phyloP scores from a whole-genome alignment of 2,888 invertebrate species.

The Endotricha flammealis region DNA sequence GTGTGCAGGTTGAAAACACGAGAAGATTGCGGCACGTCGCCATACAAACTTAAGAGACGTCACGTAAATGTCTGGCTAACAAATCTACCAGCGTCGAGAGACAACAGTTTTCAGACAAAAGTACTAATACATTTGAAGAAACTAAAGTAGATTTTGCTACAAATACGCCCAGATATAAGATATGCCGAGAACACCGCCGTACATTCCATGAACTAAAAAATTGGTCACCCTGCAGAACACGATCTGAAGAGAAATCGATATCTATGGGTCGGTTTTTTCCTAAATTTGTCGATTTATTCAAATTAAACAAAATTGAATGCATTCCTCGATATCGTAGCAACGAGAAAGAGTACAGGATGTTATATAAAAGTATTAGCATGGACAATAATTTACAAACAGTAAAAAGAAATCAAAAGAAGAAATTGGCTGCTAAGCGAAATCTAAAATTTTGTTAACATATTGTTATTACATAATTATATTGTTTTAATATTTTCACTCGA shows the following conservation, averaged over 20 bases:
- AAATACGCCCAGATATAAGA: slow-evolving; percentile 23
- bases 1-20: slow-evolving; percentile 33
- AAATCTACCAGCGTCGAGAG: slow-evolving; percentile 36
- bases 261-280: slow-evolving; percentile 25
- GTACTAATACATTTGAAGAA: slow-evolving; percentile 23
- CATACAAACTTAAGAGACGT: slow-evolving; percentile 41
- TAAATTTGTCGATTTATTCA: slow-evolving; percentile 30
- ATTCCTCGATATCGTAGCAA: slow-evolving; percentile 30
- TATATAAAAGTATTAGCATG: slow-evolving; percentile 36
- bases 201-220: slow-evolving; percentile 32
- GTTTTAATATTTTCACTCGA: too few relatives aligned
- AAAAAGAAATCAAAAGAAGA: neutral
- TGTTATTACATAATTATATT: too few relatives aligned
- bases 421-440: too few relatives aligned
- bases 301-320: slow-evolving; percentile 46
- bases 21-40: slow-evolving; percentile 26
- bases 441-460: too few relatives aligned
- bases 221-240: slow-evolving; percentile 23
- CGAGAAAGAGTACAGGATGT: slow-evolving; percentile 27
- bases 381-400: slow-evolving; percentile 15
- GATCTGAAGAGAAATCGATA: slow-evolving; percentile 11
- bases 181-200: slow-evolving; percentile 43
- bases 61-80: slow-evolving; percentile 16
- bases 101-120: slow-evolving; percentile 24
- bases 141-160: slow-evolving; percentile 32